Evolutionary conservation across 2,113 vertebrate species (phyloP), one percentile per base, ranked within the genome.

Genomic region (Myrmophylax atrothorax): DNA sequence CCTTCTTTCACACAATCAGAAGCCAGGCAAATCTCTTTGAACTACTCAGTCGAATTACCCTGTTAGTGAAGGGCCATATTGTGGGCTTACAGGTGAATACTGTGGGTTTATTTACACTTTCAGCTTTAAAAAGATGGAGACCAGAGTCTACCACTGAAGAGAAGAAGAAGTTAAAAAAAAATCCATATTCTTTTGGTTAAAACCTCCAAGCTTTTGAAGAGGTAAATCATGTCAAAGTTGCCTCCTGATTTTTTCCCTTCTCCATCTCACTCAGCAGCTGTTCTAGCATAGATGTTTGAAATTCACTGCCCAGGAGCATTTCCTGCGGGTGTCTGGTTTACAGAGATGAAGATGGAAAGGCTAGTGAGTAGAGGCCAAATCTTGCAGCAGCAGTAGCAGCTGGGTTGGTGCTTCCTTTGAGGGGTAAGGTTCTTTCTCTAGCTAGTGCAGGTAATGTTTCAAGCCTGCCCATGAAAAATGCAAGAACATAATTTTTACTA

Each of bases 211-310:
- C 8, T 20, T 72, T 60, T 53, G 60, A 87, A 31, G 3, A 56
- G 9, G 14, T 6, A 60, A 49, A 37, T 4, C 1, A 1, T 5
- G 2, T 33, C 25, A 66, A 83, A 76, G 40, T 20, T 52, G 2
- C 9, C 33, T 58, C 28, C 55, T 64, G 17, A 44, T 64, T 40
- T 11, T 60, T 68, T 47, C 60, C 12, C 14, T 78, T 82, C 3
- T 9, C 6, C 3, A 18, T n/a, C 4, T 60, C 60, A 75, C n/a
- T 68, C 13, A 3, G 1, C 6, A 72, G 7, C 7, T n/a, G 0
- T 28, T 25, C 11, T 24, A 47, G 28, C 7, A 6, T 2, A 62
- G 42, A 9, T 77, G 12, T 20, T 64, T 69, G n/a, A 62, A 31
- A 35, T 31, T 60, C 47, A 33, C 8, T 28, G 12, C 11, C 18